phyloP scores from a whole-genome alignment of 2,888 invertebrate species.

The Frankliniella intonsa region DNA sequence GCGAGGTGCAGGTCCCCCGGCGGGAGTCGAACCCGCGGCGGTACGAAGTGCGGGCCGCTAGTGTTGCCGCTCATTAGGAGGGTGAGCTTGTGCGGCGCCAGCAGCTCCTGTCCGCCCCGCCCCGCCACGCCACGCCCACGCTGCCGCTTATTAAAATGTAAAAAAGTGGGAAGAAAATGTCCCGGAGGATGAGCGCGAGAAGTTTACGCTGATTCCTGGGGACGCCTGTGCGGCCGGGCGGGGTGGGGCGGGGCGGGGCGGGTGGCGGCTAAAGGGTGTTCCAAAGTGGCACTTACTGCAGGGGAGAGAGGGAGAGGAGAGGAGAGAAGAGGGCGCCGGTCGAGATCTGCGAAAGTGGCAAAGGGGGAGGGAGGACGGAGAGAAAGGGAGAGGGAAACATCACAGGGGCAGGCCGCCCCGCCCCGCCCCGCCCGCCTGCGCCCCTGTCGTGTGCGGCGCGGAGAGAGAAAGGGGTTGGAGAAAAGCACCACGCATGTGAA shows the following conservation, averaged over 20 bases:
- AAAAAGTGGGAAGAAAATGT: conserved; percentile 16
- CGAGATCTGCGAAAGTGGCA: too few relatives aligned
- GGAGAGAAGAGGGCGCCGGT: background rate
- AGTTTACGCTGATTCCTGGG: conserved; percentile 15
- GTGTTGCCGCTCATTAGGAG: conserved; percentile 2
- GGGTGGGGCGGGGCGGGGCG: background rate
- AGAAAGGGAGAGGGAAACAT: background rate
- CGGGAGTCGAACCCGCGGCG: too few relatives aligned
- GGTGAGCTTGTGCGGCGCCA: conserved; percentile 1
- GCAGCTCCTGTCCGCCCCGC: background rate
- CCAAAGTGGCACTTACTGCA: background rate
- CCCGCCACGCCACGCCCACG: background rate
- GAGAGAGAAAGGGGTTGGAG: background rate
- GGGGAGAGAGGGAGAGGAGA: background rate
- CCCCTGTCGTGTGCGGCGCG: too few relatives aligned
- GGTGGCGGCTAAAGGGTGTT: conserved; percentile 4
- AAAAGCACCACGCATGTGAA: background rate
- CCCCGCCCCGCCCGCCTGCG: too few relatives aligned
- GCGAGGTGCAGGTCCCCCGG: too few relatives aligned
- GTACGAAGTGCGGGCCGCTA: too few relatives aligned
- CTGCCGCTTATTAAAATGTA: conserved; percentile 9
- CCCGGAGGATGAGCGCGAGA: conserved; percentile 17
- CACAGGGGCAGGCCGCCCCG: too few relatives aligned
- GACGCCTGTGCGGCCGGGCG: background rate
- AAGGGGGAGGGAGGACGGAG: background rate